Evolutionary conservation across 1,140 invertebrate species (phyloP).

Genomic region (Cotesia vestalis): DNA sequence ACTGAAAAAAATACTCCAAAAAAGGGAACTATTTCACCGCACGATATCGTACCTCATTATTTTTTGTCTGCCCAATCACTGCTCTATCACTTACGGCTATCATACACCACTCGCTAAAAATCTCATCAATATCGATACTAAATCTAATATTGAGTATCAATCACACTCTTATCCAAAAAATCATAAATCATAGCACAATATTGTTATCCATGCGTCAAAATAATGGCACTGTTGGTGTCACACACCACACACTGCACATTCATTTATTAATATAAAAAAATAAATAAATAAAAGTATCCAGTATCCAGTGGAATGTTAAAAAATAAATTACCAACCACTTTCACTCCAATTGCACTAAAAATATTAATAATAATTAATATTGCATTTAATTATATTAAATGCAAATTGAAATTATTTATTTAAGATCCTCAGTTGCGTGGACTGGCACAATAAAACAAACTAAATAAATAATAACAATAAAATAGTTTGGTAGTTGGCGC

Average conservation of each 20-base stretch:
- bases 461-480: too few species aligned
- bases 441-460: too few species aligned
- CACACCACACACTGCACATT: too few species aligned
- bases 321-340: too few species aligned
- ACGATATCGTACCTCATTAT: too few species aligned
- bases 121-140: neutral
- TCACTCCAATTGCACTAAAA: too few species aligned
- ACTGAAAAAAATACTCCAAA: neutral
- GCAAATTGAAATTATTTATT: too few species aligned
- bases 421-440: too few species aligned
- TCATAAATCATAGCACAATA: too few species aligned
- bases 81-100: neutral
- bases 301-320: too few species aligned
- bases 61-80: neutral
- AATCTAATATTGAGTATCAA: neutral
- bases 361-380: too few species aligned
- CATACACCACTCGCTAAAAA: slow-evolving; percentile 1
- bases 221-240: neutral
- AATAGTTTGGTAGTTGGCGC: slow-evolving; percentile 20
- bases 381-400: too few species aligned
- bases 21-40: neutral
- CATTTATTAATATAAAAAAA: neutral
- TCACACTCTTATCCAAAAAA: neutral
- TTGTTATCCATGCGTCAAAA: neutral
- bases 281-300: neutral